Evolutionary conservation across 2,113 vertebrate genomes (phyloP).

Genomic region (Micromys minutus): DNA sequence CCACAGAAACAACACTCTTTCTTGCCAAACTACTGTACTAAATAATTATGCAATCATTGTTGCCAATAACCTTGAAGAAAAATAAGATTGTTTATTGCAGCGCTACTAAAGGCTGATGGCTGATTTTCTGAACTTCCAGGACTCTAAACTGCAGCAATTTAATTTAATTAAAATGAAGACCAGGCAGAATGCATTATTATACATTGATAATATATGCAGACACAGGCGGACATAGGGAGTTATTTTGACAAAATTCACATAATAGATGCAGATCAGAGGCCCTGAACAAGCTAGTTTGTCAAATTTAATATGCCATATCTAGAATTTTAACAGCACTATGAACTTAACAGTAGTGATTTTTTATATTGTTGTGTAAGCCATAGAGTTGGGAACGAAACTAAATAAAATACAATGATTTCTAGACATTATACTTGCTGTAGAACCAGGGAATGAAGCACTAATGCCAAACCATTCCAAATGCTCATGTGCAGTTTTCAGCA

Average conservation of each 20-base stretch:
- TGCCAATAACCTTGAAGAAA: conserved; percentile 82
- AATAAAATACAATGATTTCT: conserved; percentile 72
- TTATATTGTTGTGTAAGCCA: conserved; percentile 74
- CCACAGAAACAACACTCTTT: conserved; percentile 68
- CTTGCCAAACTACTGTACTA: conserved; percentile 75
- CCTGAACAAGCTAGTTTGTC: conserved; percentile 76
- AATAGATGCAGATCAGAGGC: conserved; percentile 82
- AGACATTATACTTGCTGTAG: conserved; percentile 64
- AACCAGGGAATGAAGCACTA: conserved; percentile 55
- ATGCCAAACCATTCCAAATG: conserved; percentile 68
- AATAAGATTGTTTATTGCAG: conserved; percentile 80
- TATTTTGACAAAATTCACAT: conserved; percentile 85
- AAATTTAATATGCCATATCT: conserved; percentile 81
- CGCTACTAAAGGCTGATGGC: conserved; percentile 79
- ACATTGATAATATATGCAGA: conserved; percentile 81
- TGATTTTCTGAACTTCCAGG: conserved; percentile 81
- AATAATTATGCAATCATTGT: conserved; percentile 74
- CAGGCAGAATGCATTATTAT: conserved; percentile 81
- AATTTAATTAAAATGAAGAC: conserved; percentile 84
- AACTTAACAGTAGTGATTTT: conserved; percentile 76
- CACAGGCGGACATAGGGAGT: conserved; percentile 77
- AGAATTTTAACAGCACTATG: conserved; percentile 77
- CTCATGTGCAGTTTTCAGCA: conserved; percentile 66
- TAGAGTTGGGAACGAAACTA: conserved; percentile 68
- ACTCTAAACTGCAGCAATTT: conserved; percentile 80